Evolutionary conservation across 2,113 vertebrate species (phyloP), one percentile per base, ranked within the genome.

Genomic region (Gallinago undulata): DNA sequence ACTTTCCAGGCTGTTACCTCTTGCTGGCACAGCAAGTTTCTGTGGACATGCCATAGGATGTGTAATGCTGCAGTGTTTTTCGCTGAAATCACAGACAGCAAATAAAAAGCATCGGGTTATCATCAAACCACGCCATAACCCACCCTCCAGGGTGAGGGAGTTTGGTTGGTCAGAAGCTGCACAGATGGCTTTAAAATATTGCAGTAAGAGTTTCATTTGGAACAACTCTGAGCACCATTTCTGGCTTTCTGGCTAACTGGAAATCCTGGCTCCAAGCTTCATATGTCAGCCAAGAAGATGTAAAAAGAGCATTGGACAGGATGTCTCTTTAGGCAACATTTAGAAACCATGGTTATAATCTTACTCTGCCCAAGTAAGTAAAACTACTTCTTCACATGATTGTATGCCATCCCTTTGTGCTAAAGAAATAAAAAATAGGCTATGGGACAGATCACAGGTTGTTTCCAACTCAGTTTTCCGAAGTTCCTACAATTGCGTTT

Each of bases 41-140:
- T 76, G 25, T 84, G 33, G 43, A 35, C 22, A 31, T 7, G 64
- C 55, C 18, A 24, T 31, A 37, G 30, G 2, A n/a, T 80, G 67
- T 64, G 56, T 83, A 67, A 81, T 48, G 85, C 43, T 47, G 19
- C 47, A 11, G 69, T 45, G 55, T 53, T 88, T 77, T 91, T 78
- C 70, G 62, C 66, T 95, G 92, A 95, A 85, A 90, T 95, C 78
- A 94, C 27, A 68, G 82, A 57, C 88, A 89, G 83, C 63, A 64
- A 47, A 74, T 11, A 91, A 47, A 70, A 91, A 15, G 13, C 63
- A 23, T 0, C 25, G 68, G 68, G 31, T 76, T 91, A n/a, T 37
- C 27, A 56, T 43, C 24, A 43, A n/a, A 50, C 83, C 1, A 0
- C 93, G 41, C 59, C 63, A 37, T 21, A 84, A 31, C 31, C 83